Evolutionary conservation across 2,888 invertebrate genomes (phyloP).

Genomic region (Ommatoiulus sabulosus): DNA sequence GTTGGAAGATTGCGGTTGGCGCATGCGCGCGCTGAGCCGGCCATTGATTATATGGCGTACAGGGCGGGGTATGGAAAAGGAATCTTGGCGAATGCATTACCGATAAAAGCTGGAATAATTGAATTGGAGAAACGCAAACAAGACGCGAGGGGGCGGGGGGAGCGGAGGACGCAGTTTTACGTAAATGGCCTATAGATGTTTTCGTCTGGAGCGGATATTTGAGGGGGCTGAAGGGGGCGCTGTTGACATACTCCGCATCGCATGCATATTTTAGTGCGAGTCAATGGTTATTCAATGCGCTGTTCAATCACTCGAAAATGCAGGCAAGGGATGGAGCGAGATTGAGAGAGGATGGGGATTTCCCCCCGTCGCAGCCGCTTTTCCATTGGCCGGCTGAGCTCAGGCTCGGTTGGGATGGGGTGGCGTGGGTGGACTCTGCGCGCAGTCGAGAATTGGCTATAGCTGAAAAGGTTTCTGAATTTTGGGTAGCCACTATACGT

Average conservation of each 20-base stretch:
- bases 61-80: not conserved
- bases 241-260: not conserved
- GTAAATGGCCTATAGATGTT: not conserved
- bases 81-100: conserved; percentile 2
- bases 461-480: too few relatives aligned
- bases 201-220: conserved; percentile 2
- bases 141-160: not conserved
- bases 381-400: not conserved
- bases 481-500: too few relatives aligned
- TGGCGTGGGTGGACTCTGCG: too few relatives aligned
- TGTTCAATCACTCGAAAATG: conserved; percentile 12
- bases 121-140: conserved; percentile 11
- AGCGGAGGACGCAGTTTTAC: too few relatives aligned
- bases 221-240: not conserved
- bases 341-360: not conserved
- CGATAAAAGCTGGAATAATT: conserved; percentile 19
- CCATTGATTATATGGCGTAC: too few relatives aligned
- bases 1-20: too few relatives aligned
- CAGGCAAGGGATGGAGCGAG: too few relatives aligned
- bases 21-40: too few relatives aligned
- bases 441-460: too few relatives aligned
- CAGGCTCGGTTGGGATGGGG: too few relatives aligned
- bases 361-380: not conserved
- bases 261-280: not conserved
- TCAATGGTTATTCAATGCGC: conserved; percentile 12